Percentiles rank a stretch among this genome's conserved stretches.
Evolutionary conservation across 2,797 vertebrate genomes (phyloP).

Genomic region (Epinephelus awoara): DNA sequence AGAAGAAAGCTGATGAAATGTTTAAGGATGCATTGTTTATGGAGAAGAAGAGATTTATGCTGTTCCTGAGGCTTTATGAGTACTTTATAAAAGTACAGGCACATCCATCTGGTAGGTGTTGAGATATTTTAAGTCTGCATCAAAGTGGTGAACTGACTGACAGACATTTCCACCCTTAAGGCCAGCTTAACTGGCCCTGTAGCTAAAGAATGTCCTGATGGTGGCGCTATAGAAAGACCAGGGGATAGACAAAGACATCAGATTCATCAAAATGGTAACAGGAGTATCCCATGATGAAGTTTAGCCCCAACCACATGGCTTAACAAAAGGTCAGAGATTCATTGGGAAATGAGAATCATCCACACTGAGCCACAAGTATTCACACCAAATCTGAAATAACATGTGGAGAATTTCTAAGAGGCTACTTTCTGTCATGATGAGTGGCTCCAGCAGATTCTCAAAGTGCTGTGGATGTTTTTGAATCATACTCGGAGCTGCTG

Average conservation of each 20-base stretch:
- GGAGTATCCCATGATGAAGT: neutral
- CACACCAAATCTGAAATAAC: neutral
- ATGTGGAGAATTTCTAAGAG: neutral
- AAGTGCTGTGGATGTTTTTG: neutral
- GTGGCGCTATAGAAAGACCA: neutral
- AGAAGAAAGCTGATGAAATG: neutral
- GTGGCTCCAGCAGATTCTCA: neutral
- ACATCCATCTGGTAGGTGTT: too few species aligned
- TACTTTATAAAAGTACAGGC: neutral
- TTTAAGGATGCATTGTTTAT: neutral
- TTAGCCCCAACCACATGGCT: too few species aligned
- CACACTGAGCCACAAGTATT: neutral
- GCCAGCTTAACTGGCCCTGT: too few species aligned
- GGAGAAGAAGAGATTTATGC: neutral
- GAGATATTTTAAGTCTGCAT: too few species aligned
- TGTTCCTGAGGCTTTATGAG: neutral
- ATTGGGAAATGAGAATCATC: neutral
- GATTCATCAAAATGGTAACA: neutral
- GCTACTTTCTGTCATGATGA: neutral
- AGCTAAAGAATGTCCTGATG: too few species aligned
- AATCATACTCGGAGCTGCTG: conserved; percentile 43
- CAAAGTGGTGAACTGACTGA: too few species aligned
- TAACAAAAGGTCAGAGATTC: too few species aligned
- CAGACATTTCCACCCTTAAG: too few species aligned
- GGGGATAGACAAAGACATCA: neutral